Evolutionary conservation across 2,888 invertebrate species (phyloP), one percentile per base, ranked within the genome.

Genomic region (Andricus curvator): DNA sequence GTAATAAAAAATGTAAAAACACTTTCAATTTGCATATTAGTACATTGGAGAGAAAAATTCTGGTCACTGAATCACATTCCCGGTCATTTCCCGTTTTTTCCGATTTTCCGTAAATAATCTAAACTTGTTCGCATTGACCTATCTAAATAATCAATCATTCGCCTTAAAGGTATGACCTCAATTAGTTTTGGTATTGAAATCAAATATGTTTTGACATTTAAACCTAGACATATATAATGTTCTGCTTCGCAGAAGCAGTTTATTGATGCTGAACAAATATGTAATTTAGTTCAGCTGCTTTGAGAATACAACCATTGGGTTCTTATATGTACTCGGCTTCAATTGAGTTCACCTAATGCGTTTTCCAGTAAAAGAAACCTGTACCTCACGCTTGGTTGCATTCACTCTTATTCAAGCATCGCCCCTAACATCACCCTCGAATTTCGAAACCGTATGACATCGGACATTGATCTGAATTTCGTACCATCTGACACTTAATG

Each of bases 371-470:
- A 74, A 51, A 74, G 29, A 74, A 74, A 74, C 74, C 33, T 74
- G 33, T 56, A 74, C 56, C n/a, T 74, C 56, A 51, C 74, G n/a
- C n/a, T 74, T 56, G 33, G 74, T 33, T 74, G 56, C 20, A 29
- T 29, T 33, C 25, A 22, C 25, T 44, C 44, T 68, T 33, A 51
- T 51, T 51, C 41, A 41, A 22, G 22, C 67, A 11, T 51, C 70
- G 29, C 70, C 70, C 70, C 70, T 37, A 67, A 37, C 37, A 74
- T 56, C 20, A 74, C 74, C 74, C 74, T 74, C 56, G 74, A 74
- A 74, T 74, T 74, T 74, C 56, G 74, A 74, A 74, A 56, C 74
- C 74, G 56, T 74, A 74, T 74, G 74, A 74, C 74, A 74, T 74
- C 74, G 56, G 56, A 56, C 74, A 74, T 74, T 74, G 74, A 74